Evolutionary conservation across 2,888 invertebrate species (phyloP), one percentile per base, ranked within the genome.

Genomic region (Athalia circularis): DNA sequence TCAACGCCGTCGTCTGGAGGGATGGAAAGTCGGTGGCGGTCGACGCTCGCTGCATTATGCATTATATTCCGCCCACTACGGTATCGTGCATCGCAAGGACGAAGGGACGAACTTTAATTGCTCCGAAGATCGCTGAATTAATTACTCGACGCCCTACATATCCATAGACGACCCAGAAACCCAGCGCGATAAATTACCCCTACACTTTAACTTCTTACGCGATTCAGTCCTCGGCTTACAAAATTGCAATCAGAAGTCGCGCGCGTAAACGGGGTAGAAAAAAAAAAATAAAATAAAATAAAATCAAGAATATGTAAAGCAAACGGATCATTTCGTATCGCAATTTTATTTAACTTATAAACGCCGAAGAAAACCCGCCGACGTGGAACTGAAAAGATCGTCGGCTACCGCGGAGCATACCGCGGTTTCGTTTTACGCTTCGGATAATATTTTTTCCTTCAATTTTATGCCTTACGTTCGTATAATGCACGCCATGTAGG

Each of bases 91-190:
- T 7, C 57, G 11, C 68, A n/a, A 47, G 59, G 72, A 72, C 72
- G 72, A 4, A 8, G 52, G 72, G 72, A 72, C 57, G 72, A 72
- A 13, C 57, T 72, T 72, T 59, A 72, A 72, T 72, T 72, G 47
- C 72, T 13, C 45, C 45, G 15, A 52, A 72, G 72, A 72, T 72
- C 9, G 47, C n/a, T 72, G 72, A 72, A 72, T 72, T 72, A 72
- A 72, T 72, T 59, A 72, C 15, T 9, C 47, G 59, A 54, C 54
- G n/a, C 9, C 54, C 29, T 2, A 29, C 29, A 29, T 29, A 29
- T 29, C 29, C 29, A 2, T 29, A 29, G 29, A 29, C 29, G 29
- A 29, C 29, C 1, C 29, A 29, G 29, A 29, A 29, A 29, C 29
- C 29, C 29, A 29, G 1, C 2, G 29, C 29, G 29, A 29, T 29